Percentiles rank a stretch among this genome's conserved stretches.
Evolutionary conservation across 2,113 vertebrate species (phyloP).

Genomic region (Lophura nycthemera): DNA sequence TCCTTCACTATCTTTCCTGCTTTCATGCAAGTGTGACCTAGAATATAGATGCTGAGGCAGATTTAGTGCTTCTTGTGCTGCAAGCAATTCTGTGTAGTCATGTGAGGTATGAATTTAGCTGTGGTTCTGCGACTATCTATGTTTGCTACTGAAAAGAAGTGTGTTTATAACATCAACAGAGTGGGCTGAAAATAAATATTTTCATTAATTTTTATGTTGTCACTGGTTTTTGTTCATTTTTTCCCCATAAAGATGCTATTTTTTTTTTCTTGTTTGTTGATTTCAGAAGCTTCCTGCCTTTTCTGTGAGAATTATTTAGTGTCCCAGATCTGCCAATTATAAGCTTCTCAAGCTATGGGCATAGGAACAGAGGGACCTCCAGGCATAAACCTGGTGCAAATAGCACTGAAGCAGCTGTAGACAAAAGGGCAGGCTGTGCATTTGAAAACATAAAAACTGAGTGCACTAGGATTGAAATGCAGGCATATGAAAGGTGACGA

Average conservation of each 20-base stretch:
- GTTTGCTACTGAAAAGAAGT: neutral
- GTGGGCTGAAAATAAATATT: neutral
- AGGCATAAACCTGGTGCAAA: slow-evolving; percentile 45
- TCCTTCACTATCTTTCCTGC: neutral
- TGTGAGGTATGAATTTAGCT: neutral
- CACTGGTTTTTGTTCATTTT: neutral
- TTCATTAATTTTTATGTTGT: neutral
- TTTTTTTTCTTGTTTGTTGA: slow-evolving; percentile 12
- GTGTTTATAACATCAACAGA: neutral
- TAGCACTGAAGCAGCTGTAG: slow-evolving; percentile 24
- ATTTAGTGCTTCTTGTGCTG: neutral
- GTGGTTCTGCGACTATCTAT: neutral
- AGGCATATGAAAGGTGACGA: slow-evolving; percentile 52
- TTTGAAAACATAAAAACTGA: neutral
- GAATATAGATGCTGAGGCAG: neutral
- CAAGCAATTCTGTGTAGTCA: neutral
- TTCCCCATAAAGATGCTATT: neutral
- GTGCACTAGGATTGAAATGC: neutral
- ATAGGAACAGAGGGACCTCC: slow-evolving; percentile 12
- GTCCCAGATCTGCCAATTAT: slow-evolving; percentile 66
- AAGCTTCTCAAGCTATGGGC: slow-evolving; percentile 8
- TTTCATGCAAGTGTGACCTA: neutral
- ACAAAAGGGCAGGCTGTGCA: slow-evolving; percentile 43
- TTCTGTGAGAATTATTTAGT: slow-evolving; percentile 21
- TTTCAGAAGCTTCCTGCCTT: slow-evolving; percentile 40